phyloP scores from a whole-genome alignment of 2,888 invertebrate genomes.

The Caradrina clavipalpis region DNA sequence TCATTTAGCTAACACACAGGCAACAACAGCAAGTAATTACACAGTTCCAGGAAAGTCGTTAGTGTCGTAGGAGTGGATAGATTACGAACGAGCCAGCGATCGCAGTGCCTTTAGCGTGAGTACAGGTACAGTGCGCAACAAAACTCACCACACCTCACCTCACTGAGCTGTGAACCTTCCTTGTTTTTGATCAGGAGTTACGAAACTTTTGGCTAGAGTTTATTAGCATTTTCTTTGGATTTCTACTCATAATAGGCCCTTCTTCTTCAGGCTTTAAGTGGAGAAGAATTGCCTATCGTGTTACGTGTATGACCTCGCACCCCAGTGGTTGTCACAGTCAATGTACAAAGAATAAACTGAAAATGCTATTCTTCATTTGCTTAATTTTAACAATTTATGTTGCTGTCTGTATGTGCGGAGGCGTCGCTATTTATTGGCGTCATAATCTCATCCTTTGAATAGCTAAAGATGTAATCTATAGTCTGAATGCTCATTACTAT shows the following conservation, averaged over 20 bases:
- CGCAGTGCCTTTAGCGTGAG: constrained; percentile 43
- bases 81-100: constrained; percentile 43
- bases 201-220: not conserved
- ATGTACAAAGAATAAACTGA: not conserved
- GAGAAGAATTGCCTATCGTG: not conserved
- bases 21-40: constrained; percentile 49
- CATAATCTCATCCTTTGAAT: constrained; percentile 32
- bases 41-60: constrained; percentile 57
- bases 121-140: constrained; percentile 12
- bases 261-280: not conserved
- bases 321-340: not conserved
- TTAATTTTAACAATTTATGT: not conserved
- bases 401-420: constrained; percentile 25
- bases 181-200: not conserved
- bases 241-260: too few relatives aligned
- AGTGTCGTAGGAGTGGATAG: constrained; percentile 52
- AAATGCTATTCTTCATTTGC: not conserved
- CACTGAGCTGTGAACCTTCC: not conserved
- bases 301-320: too few relatives aligned
- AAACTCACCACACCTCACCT: constrained; percentile 7
- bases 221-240: not conserved
- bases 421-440: constrained; percentile 45
- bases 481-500: constrained; percentile 22
- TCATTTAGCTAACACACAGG: constrained; percentile 36
- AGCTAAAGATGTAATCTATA: constrained; percentile 35